Percentiles rank a stretch among this genome's conserved stretches.
These are phyloP conservation scores for Mantis religiosa DNA, from an alignment of 2,888 invertebrate species.

Conservation along the genomic window DNA sequence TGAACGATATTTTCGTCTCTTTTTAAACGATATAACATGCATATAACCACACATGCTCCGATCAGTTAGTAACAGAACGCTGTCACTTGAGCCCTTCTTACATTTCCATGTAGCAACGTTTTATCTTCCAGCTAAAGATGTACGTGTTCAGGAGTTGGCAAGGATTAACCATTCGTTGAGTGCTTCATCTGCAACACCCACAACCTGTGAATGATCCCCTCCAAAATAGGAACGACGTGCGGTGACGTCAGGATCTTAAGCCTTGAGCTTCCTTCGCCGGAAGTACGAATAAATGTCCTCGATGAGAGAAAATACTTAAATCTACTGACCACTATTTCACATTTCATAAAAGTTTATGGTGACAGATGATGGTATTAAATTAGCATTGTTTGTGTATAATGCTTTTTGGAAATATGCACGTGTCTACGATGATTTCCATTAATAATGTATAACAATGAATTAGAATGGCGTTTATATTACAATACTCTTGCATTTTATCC, in stretches of 20 bases:
- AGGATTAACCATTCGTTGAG: not conserved
- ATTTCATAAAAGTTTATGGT: too few relatives aligned
- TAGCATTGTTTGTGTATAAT: too few relatives aligned
- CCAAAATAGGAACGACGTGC: not conserved
- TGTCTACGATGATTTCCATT: too few relatives aligned
- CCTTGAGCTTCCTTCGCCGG: not conserved
- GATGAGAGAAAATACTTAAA: not conserved
- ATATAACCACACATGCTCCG: too few relatives aligned
- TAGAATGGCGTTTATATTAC: too few relatives aligned
- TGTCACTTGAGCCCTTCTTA: not conserved
- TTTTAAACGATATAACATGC: too few relatives aligned
- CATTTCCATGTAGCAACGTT: not conserved
- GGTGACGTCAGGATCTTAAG: not conserved
- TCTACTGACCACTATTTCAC: not conserved
- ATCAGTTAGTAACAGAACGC: too few relatives aligned
- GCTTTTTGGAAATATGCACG: too few relatives aligned
- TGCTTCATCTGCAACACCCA: not conserved
- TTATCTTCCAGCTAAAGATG: not conserved
- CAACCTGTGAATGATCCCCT: not conserved
- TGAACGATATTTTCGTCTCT: too few relatives aligned
- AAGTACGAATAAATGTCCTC: not conserved
- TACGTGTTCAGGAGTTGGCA: not conserved
- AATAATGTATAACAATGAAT: too few relatives aligned
- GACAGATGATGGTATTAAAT: too few relatives aligned
- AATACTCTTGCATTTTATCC: too few relatives aligned